These are phyloP conservation scores for Strigamia crassipes DNA, from an alignment of 2,888 invertebrate species.

Conservation along the genomic window DNA sequence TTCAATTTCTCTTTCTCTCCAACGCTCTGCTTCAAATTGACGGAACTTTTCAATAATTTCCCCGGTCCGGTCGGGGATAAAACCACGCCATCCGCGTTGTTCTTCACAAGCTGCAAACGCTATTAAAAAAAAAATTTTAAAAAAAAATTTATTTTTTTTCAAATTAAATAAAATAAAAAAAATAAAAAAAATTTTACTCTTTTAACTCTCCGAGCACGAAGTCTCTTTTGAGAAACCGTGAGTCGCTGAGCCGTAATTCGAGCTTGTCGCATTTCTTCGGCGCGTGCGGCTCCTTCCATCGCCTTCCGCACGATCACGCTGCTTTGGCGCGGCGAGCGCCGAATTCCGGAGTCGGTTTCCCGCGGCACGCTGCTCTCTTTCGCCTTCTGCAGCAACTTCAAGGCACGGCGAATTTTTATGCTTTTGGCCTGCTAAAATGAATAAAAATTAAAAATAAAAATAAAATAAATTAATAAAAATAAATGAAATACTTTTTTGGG, in stretches of 20 bases:
- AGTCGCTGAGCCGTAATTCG: conserved; percentile 39
- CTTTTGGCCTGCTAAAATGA: conserved; percentile 6
- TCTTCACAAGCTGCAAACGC: not conserved
- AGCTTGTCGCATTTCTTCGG: conserved; percentile 45
- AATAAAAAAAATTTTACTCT: not conserved
- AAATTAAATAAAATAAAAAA: too few relatives aligned
- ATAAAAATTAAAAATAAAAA: not conserved
- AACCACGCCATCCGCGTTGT: not conserved
- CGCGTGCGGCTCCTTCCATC: conserved; percentile 44
- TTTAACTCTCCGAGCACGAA: conserved; percentile 21
- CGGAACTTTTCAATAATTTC: not conserved
- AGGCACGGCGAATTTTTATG: conserved; percentile 43
- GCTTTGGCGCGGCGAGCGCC: conserved; percentile 44
- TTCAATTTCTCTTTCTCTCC: not conserved
- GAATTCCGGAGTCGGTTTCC: conserved; percentile 17
- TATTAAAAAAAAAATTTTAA: not conserved
- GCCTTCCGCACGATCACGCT: conserved; percentile 43
- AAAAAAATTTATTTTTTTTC: too few relatives aligned
- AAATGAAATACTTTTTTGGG: conserved; percentile 44
- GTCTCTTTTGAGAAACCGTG: not conserved
- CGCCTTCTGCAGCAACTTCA: conserved; percentile 44
- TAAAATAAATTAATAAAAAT: not conserved
- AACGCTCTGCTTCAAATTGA: not conserved
- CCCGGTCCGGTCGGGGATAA: not conserved
- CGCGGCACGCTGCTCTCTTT: conserved; percentile 42